A percentile compares a stretch with the other conserved stretches of the same genome.
Evolutionary conservation across 2,113 vertebrate genomes (phyloP).

Genomic region (Rattus rattus): DNA sequence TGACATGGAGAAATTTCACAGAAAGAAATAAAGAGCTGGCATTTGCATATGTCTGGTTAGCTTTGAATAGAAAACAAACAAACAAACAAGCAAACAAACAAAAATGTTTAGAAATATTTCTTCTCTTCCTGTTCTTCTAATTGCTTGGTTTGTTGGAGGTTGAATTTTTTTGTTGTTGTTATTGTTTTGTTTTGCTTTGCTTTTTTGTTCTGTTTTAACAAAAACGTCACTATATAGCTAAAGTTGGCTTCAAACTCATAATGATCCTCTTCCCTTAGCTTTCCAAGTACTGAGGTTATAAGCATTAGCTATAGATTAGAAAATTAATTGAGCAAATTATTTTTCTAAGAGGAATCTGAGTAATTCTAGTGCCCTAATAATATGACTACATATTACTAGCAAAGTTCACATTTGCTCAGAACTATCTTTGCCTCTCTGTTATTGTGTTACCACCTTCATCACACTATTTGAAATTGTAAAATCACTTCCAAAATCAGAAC

Average conservation of each 20-base stretch:
- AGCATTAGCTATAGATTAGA: no score
- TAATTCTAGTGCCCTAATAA: neutral
- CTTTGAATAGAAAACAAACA: neutral
- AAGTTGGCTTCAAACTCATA: neutral
- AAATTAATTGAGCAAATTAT: neutral
- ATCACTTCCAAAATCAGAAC: neutral
- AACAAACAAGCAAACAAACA: no score
- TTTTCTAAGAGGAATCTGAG: neutral
- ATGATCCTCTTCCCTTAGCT: neutral
- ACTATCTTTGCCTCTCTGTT: neutral
- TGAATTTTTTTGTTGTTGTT: neutral
- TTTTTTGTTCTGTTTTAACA: neutral
- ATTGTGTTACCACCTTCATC: neutral
- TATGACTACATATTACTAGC: neutral
- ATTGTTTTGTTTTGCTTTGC: neutral
- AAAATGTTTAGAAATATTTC: neutral
- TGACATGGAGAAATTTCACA: slow-evolving; percentile 49
- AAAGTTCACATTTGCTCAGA: neutral
- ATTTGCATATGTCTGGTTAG: neutral
- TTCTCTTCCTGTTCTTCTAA: neutral
- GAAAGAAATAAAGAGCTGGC: slow-evolving; percentile 8
- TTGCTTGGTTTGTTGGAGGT: neutral
- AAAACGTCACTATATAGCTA: neutral
- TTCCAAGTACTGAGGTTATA: neutral
- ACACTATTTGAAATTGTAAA: neutral